Evolutionary conservation across 2,113 vertebrate species (phyloP).

Genomic region (Paramisgurnus dabryanus): DNA sequence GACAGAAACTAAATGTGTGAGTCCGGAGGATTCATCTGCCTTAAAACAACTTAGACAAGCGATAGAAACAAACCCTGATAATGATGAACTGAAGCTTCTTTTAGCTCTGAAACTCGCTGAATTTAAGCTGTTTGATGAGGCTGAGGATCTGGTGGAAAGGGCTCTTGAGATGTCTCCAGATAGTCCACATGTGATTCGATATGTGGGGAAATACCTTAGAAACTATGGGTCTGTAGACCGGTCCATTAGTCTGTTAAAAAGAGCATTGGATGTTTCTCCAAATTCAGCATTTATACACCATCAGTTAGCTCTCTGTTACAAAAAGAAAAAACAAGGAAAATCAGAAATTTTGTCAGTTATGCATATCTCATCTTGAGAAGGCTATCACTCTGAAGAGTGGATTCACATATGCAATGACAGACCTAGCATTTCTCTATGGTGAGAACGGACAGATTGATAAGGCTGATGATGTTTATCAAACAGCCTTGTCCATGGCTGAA

Average conservation of each 20-base stretch:
- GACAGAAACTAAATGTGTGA: neutral
- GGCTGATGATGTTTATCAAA: conserved; percentile 51
- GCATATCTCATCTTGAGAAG: conserved; percentile 35
- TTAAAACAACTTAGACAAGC: neutral
- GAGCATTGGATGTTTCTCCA: too few species aligned
- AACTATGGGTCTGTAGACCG: neutral
- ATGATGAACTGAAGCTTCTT: too few species aligned
- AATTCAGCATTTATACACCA: too few species aligned
- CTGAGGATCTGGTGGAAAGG: too few species aligned
- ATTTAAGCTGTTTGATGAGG: too few species aligned
- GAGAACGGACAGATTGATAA: conserved; percentile 7
- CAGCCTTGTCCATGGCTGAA: neutral
- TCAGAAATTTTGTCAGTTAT: neutral
- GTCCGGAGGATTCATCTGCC: neutral
- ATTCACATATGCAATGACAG: conserved; percentile 33
- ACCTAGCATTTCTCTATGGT: conserved; percentile 42
- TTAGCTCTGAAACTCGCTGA: too few species aligned
- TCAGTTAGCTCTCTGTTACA: conserved; percentile 56
- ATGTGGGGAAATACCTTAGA: conserved; percentile 46
- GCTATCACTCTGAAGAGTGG: conserved; percentile 35
- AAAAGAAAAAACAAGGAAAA: neutral
- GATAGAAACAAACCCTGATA: too few species aligned
- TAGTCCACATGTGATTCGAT: conserved; percentile 3
- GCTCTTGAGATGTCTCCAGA: too few species aligned
- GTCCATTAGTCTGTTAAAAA: conserved; percentile 25